phyloP scores from a whole-genome alignment of 2,113 vertebrate genomes.

The Euleptes europaea region DNA sequence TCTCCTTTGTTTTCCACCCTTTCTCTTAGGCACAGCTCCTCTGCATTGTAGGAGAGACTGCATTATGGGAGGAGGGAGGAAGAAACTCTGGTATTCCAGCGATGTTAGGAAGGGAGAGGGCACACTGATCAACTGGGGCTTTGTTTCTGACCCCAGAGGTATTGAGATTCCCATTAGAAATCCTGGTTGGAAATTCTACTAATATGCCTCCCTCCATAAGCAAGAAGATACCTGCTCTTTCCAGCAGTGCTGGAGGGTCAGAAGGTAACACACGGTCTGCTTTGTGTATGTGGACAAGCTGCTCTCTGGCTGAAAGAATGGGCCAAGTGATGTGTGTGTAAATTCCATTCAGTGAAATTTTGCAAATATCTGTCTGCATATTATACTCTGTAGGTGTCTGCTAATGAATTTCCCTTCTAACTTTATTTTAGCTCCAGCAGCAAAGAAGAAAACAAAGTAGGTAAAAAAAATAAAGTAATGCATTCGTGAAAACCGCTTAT shows the following conservation, averaged over 20 bases:
- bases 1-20: background rate
- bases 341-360: background rate
- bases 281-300: background rate
- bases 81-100: background rate
- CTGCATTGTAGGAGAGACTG: background rate
- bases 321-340: background rate
- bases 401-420: constrained; percentile 27
- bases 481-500: background rate
- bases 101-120: background rate
- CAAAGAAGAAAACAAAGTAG: constrained; percentile 59
- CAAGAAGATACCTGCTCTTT: background rate
- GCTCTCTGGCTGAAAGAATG: background rate
- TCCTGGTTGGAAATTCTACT: background rate
- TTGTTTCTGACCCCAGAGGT: background rate
- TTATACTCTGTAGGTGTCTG: constrained; percentile 19
- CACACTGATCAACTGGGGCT: background rate
- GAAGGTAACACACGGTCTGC: too few relatives aligned
- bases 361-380: background rate
- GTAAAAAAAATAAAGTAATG: background rate
- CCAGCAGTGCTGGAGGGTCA: too few relatives aligned
- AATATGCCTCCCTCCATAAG: background rate
- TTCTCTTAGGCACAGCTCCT: background rate
- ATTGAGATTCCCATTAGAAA: too few relatives aligned
- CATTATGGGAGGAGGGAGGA: background rate
- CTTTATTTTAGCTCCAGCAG: constrained; percentile 18